Evolutionary conservation across 2,888 invertebrate genomes (phyloP).

Genomic region (Leptinotarsa rubiginosa): DNA sequence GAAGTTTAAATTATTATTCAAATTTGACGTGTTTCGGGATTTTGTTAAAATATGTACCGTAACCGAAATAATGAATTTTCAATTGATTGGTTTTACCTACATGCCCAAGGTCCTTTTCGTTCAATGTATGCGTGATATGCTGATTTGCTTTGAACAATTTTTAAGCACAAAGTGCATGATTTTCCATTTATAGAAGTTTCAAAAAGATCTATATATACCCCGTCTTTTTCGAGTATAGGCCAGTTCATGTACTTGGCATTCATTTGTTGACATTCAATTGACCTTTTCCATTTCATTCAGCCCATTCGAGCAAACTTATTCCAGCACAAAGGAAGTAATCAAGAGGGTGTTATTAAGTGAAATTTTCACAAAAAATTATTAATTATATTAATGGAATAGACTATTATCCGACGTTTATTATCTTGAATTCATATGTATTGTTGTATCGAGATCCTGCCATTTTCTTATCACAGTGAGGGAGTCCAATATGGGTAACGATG

Average conservation of each 20-base stretch:
- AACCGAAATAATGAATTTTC: no score
- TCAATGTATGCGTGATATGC: no score
- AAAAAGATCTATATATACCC: neutral
- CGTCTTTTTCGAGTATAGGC: neutral
- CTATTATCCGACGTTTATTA: neutral
- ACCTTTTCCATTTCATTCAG: constrained; percentile 1
- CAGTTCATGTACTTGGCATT: neutral
- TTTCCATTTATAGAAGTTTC: neutral
- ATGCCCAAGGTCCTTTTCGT: no score
- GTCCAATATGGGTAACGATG: no score
- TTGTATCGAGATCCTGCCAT: neutral
- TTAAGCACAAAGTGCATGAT: no score
- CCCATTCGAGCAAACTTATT: neutral
- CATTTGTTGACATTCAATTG: constrained; percentile 4
- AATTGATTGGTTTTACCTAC: no score
- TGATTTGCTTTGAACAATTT: no score
- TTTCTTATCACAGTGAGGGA: neutral
- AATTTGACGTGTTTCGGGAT: no score
- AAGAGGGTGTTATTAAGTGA: neutral
- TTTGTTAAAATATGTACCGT: no score
- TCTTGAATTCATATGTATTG: neutral
- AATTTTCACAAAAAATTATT: neutral
- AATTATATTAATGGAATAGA: neutral
- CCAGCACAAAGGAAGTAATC: neutral
- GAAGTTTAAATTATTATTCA: no score